Evolutionary conservation across 1,140 invertebrate species (phyloP), one percentile per base, ranked within the genome.

Genomic region (Drosophila tristis): DNA sequence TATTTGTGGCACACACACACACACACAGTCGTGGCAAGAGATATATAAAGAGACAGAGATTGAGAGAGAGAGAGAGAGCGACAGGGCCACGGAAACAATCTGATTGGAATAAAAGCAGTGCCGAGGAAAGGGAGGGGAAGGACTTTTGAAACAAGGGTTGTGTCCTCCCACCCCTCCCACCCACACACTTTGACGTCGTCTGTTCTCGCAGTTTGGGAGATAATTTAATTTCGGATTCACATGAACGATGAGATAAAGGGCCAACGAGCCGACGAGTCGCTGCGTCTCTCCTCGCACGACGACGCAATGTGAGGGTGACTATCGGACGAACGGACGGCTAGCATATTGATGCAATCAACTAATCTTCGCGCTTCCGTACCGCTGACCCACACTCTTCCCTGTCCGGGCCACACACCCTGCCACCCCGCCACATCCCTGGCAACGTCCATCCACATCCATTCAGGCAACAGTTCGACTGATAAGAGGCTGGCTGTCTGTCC

Each of bases 281-380:
- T 9, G 20, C 1, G 20, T 35, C 35, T 39, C 35, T 11, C 9
- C 35, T 39, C 35, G 11, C 3, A 16, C 45, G 9, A 64, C n/a
- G 35, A 54, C 49, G 53, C 50, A 35, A 54, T 55, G 72, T 74
- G 74, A 68, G 74, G 74, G 64, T 76, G 74, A 58, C 51, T 77
- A 2, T 39, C 35, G 35, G 35, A 5, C 11, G 35, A 39, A 39
- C 53, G 67, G 85, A 81, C 68, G 78, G 70, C 70, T 49, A 91
- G 75, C 90, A 91, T 91, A 91, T 91, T 91, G 90, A 85, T 75
- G 90, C 90, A 91, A 91, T 91, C 90, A 91, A 77, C 90, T 91
- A 91, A 91, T 91, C 90, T 90, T 91, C 90, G 90, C 90, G 90
- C 90, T 91, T 79, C 72, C 78, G 50, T 63, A 44, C 58, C 55